Evolutionary conservation across 2,113 vertebrate genomes (phyloP).

Genomic region (Trematomus loennbergii): DNA sequence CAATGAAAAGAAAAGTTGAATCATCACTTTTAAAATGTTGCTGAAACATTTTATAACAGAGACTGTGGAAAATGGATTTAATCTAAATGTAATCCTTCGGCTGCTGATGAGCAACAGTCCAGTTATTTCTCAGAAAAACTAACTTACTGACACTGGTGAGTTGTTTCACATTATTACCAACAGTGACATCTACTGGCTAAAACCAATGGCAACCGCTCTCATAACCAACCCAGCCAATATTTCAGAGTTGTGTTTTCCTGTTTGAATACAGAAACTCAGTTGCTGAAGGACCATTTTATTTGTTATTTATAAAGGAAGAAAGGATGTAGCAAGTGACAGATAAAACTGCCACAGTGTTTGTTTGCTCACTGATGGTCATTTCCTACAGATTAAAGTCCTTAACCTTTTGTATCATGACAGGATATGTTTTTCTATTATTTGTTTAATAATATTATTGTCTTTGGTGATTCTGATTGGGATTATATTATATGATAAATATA

Average conservation of each 20-base stretch:
- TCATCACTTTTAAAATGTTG: not conserved
- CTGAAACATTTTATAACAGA: not conserved
- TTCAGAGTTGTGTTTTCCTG: not conserved
- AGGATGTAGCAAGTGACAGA: not conserved
- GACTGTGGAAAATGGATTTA: not conserved
- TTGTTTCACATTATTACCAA: conserved; percentile 39
- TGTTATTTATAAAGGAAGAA: not conserved
- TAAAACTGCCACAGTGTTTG: not conserved
- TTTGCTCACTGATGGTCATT: not conserved
- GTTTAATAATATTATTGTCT: not conserved
- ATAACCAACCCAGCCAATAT: no score
- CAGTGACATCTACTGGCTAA: conserved; percentile 70
- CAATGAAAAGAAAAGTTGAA: not conserved
- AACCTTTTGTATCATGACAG: not conserved
- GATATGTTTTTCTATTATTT: not conserved
- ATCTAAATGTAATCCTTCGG: not conserved
- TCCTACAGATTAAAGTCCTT: not conserved
- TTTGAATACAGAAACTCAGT: not conserved
- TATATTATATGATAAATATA: not conserved
- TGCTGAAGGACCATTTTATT: not conserved
- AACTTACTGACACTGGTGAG: not conserved
- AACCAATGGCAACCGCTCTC: not conserved
- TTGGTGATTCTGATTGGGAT: not conserved
- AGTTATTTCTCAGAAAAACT: conserved; percentile 1
- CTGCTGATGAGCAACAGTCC: not conserved